These are phyloP conservation scores for Melanerpes aurifrons DNA, from an alignment of 2,113 vertebrate genomes.

Conservation along the genomic window DNA sequence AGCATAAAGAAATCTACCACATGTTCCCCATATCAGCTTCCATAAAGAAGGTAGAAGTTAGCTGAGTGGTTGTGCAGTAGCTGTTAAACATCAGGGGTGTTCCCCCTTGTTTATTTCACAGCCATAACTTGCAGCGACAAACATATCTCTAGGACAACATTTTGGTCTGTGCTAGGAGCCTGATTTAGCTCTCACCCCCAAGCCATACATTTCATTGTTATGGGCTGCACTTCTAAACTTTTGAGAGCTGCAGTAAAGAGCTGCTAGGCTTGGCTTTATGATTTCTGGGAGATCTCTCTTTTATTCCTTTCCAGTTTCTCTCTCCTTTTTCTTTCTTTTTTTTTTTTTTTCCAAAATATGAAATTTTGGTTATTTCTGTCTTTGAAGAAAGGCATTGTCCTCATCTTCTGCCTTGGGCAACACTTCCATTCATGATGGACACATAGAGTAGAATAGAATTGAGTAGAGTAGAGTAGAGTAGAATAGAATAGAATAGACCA, in stretches of 20 bases:
- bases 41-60: neutral
- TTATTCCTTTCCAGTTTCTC: neutral
- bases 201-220: constrained; percentile 28
- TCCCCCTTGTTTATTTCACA: neutral
- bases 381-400: neutral
- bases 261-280: neutral
- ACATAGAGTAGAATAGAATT: too few relatives aligned
- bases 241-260: constrained; percentile 27
- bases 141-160: neutral
- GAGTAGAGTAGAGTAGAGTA: too few relatives aligned
- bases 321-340: too few relatives aligned
- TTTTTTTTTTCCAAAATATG: neutral
- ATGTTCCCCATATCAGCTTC: neutral
- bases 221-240: neutral
- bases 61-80: neutral
- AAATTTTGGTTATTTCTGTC: neutral
- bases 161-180: constrained; percentile 21
- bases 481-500: too few relatives aligned
- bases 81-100: neutral
- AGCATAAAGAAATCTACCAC: neutral
- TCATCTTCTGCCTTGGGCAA: neutral
- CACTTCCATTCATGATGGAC: neutral
- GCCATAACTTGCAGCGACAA: constrained; percentile 25
- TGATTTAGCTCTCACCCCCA: constrained; percentile 57
- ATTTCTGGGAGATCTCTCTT: constrained; percentile 11